A percentile compares a stretch with the other conserved stretches of the same genome.
phyloP scores from a whole-genome alignment of 2,797 vertebrate species.

The Macroramphosus scolopax region DNA sequence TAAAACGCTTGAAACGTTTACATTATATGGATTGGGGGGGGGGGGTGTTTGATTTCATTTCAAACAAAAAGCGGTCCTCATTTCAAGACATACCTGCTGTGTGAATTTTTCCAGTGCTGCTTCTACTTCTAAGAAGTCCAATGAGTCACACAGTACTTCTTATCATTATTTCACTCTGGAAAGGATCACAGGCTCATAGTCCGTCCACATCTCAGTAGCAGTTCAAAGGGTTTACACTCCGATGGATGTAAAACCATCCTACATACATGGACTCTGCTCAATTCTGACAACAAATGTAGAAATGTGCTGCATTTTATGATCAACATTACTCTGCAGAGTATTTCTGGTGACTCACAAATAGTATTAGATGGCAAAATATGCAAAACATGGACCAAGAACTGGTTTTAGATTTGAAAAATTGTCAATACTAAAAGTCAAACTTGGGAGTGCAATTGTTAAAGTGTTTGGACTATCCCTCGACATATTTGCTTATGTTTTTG shows the following conservation, averaged over 20 bases:
- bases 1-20: constrained; percentile 39
- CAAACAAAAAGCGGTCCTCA: constrained; percentile 5
- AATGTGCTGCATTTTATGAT: constrained; percentile 22
- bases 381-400: constrained; percentile 46
- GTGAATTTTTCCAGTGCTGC: constrained; percentile 30
- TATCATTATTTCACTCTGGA: constrained; percentile 13
- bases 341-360: constrained; percentile 20
- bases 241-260: constrained; percentile 42
- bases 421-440: constrained; percentile 6
- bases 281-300: constrained; percentile 3
- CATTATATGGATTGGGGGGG: constrained; percentile 18
- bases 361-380: constrained; percentile 49
- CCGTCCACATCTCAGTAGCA: constrained; percentile 55
- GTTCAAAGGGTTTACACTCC: constrained; percentile 39
- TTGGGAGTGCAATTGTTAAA: constrained; percentile 51
- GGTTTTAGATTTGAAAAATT: constrained; percentile 10
- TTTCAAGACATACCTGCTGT: constrained; percentile 33
- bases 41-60: background rate
- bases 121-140: constrained; percentile 9
- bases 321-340: constrained; percentile 27
- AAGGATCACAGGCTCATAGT: constrained; percentile 27
- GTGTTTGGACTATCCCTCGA: constrained; percentile 12
- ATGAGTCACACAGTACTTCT: constrained; percentile 9
- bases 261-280: constrained; percentile 39
- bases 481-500: constrained; percentile 37